Conservation (phyloP, 2,888 invertebrate genomes). For the Eurytoma californica region DNA sequence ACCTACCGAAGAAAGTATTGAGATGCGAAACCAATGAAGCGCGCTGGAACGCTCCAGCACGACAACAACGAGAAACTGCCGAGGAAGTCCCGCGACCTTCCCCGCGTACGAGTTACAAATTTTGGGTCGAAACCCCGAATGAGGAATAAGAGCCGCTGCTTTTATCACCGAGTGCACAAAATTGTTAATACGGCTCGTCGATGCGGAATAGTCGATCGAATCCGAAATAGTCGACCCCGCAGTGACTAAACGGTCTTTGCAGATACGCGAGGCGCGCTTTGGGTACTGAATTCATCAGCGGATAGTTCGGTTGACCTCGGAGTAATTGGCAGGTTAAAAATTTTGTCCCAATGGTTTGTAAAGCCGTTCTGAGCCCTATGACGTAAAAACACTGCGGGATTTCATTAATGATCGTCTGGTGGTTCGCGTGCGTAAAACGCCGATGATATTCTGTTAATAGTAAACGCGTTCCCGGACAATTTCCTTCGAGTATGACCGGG, state of each 20-base stretch:
- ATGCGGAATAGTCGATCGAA: no score
- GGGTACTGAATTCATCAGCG: background rate
- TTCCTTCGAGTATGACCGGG: background rate
- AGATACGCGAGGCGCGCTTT: background rate
- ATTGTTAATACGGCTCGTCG: no score
- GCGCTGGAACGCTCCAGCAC: no score
- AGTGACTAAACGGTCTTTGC: slow-evolving; percentile 25
- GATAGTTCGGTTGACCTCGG: background rate
- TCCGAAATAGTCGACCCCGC: slow-evolving; percentile 59
- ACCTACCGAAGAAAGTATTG: no score
- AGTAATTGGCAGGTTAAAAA: background rate
- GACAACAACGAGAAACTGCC: no score
- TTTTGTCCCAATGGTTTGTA: background rate
- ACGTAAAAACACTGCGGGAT: background rate
- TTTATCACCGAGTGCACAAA: no score
- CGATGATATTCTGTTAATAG: slow-evolving; percentile 7
- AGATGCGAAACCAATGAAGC: no score
- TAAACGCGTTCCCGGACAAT: background rate
- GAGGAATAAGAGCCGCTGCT: no score
- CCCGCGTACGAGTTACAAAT: no score
- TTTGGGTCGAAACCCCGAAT: no score
- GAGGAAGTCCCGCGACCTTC: no score
- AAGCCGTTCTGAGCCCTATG: background rate
- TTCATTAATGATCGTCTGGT: slow-evolving; percentile 19
- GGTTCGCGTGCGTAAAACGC: background rate